A percentile compares a stretch with the other conserved stretches of the same genome.
phyloP scores from a whole-genome alignment of 2,797 vertebrate genomes.

The Poecilia gillii region DNA sequence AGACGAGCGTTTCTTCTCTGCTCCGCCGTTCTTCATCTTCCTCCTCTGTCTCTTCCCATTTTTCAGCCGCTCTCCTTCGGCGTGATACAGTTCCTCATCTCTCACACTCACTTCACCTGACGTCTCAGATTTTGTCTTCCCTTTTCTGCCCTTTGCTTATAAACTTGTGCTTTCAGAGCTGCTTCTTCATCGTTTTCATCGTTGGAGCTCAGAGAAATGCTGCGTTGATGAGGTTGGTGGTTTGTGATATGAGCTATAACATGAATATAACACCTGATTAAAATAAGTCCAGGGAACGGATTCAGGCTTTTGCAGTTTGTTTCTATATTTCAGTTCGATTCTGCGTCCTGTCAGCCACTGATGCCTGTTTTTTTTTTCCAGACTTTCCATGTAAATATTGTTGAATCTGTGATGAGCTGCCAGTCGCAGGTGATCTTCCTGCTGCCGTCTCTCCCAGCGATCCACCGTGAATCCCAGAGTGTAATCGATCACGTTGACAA shows the following conservation, averaged over 20 bases:
- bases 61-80: conserved; percentile 1
- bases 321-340: conserved; percentile 56
- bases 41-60: conserved; percentile 3
- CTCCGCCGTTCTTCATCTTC: not conserved
- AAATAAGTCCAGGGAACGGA: conserved; percentile 20
- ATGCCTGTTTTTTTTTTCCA: conserved; percentile 68
- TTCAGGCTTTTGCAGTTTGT: conserved; percentile 8
- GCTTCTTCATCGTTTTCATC: conserved; percentile 20
- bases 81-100: conserved; percentile 40
- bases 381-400: conserved; percentile 71
- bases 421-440: conserved; percentile 52
- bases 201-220: not conserved
- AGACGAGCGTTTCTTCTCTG: conserved; percentile 7
- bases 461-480: conserved; percentile 54
- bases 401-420: conserved; percentile 68
- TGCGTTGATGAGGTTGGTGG: not conserved
- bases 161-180: conserved; percentile 8
- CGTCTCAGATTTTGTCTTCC: conserved; percentile 30
- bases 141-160: not conserved
- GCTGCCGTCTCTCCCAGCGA: conserved; percentile 50
- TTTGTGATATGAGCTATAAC: not conserved
- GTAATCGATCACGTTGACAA: conserved; percentile 69
- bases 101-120: conserved; percentile 24
- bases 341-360: conserved; percentile 59
- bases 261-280: not conserved